phyloP scores from a whole-genome alignment of 2,797 vertebrate genomes.

The Enteromius viviparus region DNA sequence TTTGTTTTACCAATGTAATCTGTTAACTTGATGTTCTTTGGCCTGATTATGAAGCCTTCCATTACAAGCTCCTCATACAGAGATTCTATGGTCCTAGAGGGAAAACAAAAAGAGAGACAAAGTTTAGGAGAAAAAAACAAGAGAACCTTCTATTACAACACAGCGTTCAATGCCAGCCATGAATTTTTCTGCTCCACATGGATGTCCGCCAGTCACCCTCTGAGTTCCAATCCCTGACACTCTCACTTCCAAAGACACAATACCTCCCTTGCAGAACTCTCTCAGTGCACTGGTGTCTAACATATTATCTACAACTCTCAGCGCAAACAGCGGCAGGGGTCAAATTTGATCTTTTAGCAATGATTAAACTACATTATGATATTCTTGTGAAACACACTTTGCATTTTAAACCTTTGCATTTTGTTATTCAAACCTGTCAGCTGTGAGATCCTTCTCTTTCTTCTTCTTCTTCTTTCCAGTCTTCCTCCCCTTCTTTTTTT shows the following conservation, averaged over 20 bases:
- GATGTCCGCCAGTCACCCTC: constrained; percentile 19
- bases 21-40: constrained; percentile 75
- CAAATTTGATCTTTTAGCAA: not conserved
- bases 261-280: not conserved
- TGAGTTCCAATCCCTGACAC: constrained; percentile 23
- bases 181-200: constrained; percentile 25
- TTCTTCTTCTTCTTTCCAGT: constrained; percentile 69
- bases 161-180: constrained; percentile 7
- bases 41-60: constrained; percentile 77
- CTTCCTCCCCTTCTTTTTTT: constrained; percentile 72
- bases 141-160: constrained; percentile 45
- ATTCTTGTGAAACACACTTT: constrained; percentile 2
- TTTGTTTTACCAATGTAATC: constrained; percentile 82
- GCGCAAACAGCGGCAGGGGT: not conserved
- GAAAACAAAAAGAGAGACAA: constrained; percentile 27
- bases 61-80: constrained; percentile 82
- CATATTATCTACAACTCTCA: not conserved
- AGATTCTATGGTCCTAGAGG: constrained; percentile 79
- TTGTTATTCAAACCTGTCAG: constrained; percentile 77
- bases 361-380: constrained; percentile 6
- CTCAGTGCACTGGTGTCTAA: not conserved
- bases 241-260: constrained; percentile 7
- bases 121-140: constrained; percentile 16
- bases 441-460: constrained; percentile 80
- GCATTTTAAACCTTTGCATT: constrained; percentile 22